Percentiles rank a stretch among this genome's conserved stretches.
Conservation (phyloP, 2,113 vertebrate genomes). For the Esox niger region DNA sequence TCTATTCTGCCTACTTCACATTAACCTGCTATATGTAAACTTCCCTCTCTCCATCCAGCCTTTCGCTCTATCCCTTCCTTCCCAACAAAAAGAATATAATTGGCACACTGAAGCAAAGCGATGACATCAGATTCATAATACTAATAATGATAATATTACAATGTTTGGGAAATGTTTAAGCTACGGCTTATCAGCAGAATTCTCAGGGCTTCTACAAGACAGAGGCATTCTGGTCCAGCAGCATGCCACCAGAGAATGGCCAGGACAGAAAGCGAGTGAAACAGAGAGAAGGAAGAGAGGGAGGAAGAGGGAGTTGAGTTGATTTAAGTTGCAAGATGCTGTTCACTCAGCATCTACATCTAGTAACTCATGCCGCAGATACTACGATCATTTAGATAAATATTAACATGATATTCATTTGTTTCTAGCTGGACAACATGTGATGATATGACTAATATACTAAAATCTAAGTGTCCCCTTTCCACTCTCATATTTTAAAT, state of each 20-base stretch:
- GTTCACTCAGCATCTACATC: slow-evolving; percentile 46
- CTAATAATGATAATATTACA: slow-evolving; percentile 40
- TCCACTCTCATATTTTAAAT: slow-evolving; percentile 4
- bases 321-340: slow-evolving; percentile 21
- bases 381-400: slow-evolving; percentile 28
- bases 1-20: slow-evolving; percentile 1
- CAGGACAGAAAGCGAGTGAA: slow-evolving; percentile 23
- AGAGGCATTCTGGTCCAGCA: slow-evolving; percentile 40
- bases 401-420: slow-evolving; percentile 27
- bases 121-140: slow-evolving; percentile 44
- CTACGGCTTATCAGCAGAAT: slow-evolving; percentile 50
- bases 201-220: slow-evolving; percentile 62
- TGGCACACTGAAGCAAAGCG: slow-evolving; percentile 29
- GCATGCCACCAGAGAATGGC: slow-evolving; percentile 25
- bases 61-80: background rate
- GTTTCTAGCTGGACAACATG: slow-evolving; percentile 29
- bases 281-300: slow-evolving; percentile 12
- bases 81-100: slow-evolving; percentile 24
- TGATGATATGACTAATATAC: slow-evolving; percentile 8
- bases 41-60: background rate
- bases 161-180: slow-evolving; percentile 51
- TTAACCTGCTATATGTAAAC: slow-evolving; percentile 6
- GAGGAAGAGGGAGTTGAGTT: background rate
- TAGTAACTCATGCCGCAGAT: slow-evolving; percentile 28
- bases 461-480: slow-evolving; percentile 7